Evolutionary conservation across 2,888 invertebrate genomes (phyloP), one percentile per base, ranked within the genome.

Genomic region (Tipula confusa): DNA sequence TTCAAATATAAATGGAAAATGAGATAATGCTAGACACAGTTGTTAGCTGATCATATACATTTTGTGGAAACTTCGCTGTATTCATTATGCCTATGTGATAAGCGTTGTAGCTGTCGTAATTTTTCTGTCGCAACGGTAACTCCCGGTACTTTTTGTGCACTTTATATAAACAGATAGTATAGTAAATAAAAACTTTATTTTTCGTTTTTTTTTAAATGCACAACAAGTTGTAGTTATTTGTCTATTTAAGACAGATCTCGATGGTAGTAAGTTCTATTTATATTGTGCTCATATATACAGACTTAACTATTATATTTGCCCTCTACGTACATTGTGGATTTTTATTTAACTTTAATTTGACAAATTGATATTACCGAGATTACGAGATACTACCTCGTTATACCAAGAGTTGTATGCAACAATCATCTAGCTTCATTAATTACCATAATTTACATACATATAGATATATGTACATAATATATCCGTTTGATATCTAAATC

Each of bases 221-320:
- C 24, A 64, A 64, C 64, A 64, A 64, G 64, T 64, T 24, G 64
- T 24, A 64, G 64, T 24, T 64, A 64, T 64, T 64, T 64, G 24
- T 64, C 64, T 64, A 64, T 64, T 64, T 64, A 64, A 64, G 64
- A 64, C 64, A 64, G 64, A 64, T 64, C 64, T 64, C 24, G 64
- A 6, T 64, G 33, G 24, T 64, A 64, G 64, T 43, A 43, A 43
- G 43, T 64, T 64, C 64, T 64, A 64, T 64, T 64, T 64, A 9
- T 64, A 64, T 64, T 64, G 64, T 64, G 24, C 15, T 43, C 5
- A 15, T 43, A n/a, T n/a, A n/a, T n/a, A n/a, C n/a, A 43, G 43
- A 24, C 24, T 64, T 9, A 64, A 24, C 64, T 64, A 9, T 38
- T n/a, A 7, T 24, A 24, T 64, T 43, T 43, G n/a, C 43, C 13